phyloP scores from a whole-genome alignment of 1,140 invertebrate genomes.

The Mercenaria mercenaria region DNA sequence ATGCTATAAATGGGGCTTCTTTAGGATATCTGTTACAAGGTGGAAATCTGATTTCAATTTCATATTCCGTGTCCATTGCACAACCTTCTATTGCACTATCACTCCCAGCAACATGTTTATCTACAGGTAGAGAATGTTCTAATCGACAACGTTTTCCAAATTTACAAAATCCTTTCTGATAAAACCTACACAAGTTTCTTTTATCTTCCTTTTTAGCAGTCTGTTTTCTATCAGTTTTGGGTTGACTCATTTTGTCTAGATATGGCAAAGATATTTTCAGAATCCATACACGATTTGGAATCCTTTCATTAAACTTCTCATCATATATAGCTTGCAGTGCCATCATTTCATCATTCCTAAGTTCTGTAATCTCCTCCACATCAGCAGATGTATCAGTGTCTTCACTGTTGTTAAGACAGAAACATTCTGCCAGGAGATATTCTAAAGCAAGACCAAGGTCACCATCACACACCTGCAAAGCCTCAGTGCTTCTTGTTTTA shows the following conservation, averaged over 20 bases:
- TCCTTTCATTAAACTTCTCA: conserved; percentile 79
- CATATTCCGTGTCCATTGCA: conserved; percentile 68
- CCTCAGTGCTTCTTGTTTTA: conserved; percentile 77
- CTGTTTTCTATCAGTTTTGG: conserved; percentile 36
- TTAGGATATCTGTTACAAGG: conserved; percentile 78
- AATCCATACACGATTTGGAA: conserved; percentile 79
- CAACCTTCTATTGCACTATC: conserved; percentile 59
- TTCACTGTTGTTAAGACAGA: conserved; percentile 42
- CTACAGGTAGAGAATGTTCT: conserved; percentile 68
- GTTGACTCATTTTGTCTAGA: conserved; percentile 69
- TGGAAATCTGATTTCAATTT: conserved; percentile 82
- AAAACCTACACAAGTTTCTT: conserved; percentile 79
- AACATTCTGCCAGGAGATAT: conserved; percentile 79
- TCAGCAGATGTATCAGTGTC: conserved; percentile 17
- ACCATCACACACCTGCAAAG: conserved; percentile 79
- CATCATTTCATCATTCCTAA: conserved; percentile 82
- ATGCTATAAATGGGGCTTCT: conserved; percentile 79
- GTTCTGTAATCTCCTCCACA: conserved; percentile 74
- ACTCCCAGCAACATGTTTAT: conserved; percentile 43
- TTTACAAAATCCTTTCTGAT: conserved; percentile 78
- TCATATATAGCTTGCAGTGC: conserved; percentile 83
- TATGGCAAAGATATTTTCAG: conserved; percentile 76
- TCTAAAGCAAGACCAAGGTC: conserved; percentile 81
- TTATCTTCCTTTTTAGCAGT: conserved; percentile 18
- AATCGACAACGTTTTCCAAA: conserved; percentile 78